Evolutionary conservation across 2,113 vertebrate species (phyloP).

Genomic region (Oplegnathus fasciatus): DNA sequence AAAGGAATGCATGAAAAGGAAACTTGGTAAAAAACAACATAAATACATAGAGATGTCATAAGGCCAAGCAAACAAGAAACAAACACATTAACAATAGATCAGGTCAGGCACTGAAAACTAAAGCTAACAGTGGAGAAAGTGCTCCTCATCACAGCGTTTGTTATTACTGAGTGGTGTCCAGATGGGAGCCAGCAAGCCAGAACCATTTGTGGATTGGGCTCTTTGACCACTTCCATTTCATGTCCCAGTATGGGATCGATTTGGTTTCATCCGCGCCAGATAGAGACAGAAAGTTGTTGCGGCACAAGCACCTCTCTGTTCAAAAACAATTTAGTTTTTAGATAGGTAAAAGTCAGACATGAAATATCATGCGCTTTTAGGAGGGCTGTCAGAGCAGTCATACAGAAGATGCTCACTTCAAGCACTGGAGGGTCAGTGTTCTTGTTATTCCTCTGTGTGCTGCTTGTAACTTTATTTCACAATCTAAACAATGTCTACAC

Average conservation of each 20-base stretch:
- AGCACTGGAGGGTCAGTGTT: not conserved
- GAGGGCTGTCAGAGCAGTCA: conserved; percentile 23
- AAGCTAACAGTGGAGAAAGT: not conserved
- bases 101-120: not conserved
- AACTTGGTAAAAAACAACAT: not conserved
- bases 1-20: not conserved
- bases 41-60: not conserved
- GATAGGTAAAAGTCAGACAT: conserved; percentile 3
- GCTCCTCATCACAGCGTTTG: not conserved
- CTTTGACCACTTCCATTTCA: conserved; percentile 17
- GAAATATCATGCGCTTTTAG: conserved; percentile 9
- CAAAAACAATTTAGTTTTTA: conserved; percentile 21
- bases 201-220: not conserved
- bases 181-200: conserved; percentile 8
- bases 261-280: conserved; percentile 12
- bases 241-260: not conserved
- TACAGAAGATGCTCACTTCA: conserved; percentile 18
- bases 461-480: conserved; percentile 9
- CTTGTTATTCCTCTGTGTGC: not conserved
- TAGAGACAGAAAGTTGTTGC: not conserved
- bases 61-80: not conserved
- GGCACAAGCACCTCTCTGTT: not conserved
- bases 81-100: not conserved
- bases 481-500: not conserved
- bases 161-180: conserved; percentile 11